phyloP scores from a whole-genome alignment of 2,888 invertebrate genomes.

The Mylabris sibirica region DNA sequence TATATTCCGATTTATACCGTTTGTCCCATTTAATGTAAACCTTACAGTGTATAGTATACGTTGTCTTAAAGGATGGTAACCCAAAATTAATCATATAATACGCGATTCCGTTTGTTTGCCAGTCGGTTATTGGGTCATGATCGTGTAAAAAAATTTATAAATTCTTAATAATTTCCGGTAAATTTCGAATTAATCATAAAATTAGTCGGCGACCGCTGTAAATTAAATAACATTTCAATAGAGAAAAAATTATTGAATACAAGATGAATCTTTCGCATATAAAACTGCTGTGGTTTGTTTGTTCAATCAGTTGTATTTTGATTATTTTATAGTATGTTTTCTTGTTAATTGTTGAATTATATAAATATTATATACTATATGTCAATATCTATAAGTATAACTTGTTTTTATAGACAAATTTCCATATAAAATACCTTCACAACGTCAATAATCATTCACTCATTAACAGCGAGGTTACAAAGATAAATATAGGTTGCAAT shows the following conservation, averaged over 20 bases:
- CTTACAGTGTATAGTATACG: too few species aligned
- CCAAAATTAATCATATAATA: too few species aligned
- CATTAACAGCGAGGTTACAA: constrained; percentile 14
- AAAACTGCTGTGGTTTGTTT: background rate
- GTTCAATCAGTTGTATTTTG: background rate
- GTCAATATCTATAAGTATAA: background rate
- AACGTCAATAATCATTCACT: constrained; percentile 13
- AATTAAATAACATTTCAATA: too few species aligned
- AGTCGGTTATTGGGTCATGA: too few species aligned
- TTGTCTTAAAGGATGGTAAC: too few species aligned
- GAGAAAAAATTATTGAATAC: background rate
- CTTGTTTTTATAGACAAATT: background rate
- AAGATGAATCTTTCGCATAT: background rate
- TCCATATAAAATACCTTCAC: constrained; percentile 14
- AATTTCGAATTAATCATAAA: too few species aligned
- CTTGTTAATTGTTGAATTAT: background rate
- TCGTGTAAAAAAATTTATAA: too few species aligned
- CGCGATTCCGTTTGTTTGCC: too few species aligned
- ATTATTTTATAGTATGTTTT: background rate
- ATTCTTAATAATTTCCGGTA: too few species aligned
- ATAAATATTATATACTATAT: background rate
- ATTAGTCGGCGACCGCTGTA: too few species aligned
- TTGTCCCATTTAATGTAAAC: too few species aligned
- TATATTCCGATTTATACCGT: too few species aligned
- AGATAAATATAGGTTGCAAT: constrained; percentile 13